These are phyloP conservation scores for Zaprionus capensis DNA, from an alignment of 1,140 invertebrate genomes.

Conservation along the genomic window DNA sequence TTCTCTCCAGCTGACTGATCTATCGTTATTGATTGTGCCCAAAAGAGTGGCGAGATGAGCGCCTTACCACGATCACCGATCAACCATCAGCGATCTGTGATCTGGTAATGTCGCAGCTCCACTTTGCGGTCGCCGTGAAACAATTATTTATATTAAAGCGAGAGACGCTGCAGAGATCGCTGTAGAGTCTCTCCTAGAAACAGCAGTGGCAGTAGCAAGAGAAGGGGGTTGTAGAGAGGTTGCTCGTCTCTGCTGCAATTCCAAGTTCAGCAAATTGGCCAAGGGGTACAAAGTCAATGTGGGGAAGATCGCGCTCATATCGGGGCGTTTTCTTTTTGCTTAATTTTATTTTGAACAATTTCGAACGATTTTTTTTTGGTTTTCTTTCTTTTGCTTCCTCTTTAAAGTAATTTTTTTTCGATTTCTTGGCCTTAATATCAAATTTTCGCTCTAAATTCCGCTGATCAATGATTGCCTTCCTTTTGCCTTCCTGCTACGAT, in stretches of 20 bases:
- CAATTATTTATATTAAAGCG: conserved; percentile 76
- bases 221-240: neutral
- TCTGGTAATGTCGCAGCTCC: conserved; percentile 33
- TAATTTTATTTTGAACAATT: conserved; percentile 79
- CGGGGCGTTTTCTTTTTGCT: conserved; percentile 75
- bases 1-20: conserved; percentile 43
- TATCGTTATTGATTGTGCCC: conserved; percentile 78
- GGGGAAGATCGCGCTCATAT: conserved; percentile 24
- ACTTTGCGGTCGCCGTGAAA: conserved; percentile 55
- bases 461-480: conserved; percentile 82
- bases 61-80: conserved; percentile 13
- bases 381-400: conserved; percentile 41
- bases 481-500: conserved; percentile 56
- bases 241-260: conserved; percentile 3
- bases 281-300: conserved; percentile 22
- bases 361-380: conserved; percentile 33
- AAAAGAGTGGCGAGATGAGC: conserved; percentile 56
- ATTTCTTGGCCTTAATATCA: conserved; percentile 75
- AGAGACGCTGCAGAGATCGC: conserved; percentile 9
- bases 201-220: neutral
- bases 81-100: conserved; percentile 11
- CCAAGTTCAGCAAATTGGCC: conserved; percentile 23
- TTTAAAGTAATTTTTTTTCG: conserved; percentile 57
- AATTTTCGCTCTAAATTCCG: conserved; percentile 82
- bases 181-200: conserved; percentile 23